phyloP scores from a whole-genome alignment of 2,797 vertebrate species.

The Thaleichthys pacificus region DNA sequence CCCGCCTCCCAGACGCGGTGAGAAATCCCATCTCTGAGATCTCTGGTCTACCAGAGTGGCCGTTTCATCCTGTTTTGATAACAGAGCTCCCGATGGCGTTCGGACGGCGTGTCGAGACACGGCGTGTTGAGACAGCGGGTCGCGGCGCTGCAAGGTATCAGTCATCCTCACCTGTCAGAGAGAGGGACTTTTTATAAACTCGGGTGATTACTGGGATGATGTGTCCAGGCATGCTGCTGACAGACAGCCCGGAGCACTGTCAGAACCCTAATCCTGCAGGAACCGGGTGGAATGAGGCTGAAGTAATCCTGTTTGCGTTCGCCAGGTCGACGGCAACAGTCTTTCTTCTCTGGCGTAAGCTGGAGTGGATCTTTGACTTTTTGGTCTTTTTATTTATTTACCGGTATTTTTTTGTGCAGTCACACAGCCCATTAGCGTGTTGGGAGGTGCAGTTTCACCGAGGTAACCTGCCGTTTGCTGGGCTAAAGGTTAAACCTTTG shows the following conservation, averaged over 20 bases:
- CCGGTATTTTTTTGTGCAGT: too few relatives aligned
- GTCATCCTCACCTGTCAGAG: slow-evolving; percentile 64
- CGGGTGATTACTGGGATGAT: slow-evolving; percentile 78
- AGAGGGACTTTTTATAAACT: slow-evolving; percentile 81
- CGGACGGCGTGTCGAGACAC: slow-evolving; percentile 70
- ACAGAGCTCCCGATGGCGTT: slow-evolving; percentile 49
- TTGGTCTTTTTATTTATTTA: too few relatives aligned
- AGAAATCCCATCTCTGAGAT: slow-evolving; percentile 49
- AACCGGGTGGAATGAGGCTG: slow-evolving; percentile 64
- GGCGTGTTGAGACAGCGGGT: slow-evolving; percentile 34
- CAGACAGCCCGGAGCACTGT: slow-evolving; percentile 75
- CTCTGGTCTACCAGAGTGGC: slow-evolving; percentile 35
- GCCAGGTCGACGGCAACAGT: slow-evolving; percentile 5
- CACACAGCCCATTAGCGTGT: slow-evolving; percentile 17
- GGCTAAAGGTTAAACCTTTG: slow-evolving; percentile 56
- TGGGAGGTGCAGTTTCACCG: slow-evolving; percentile 38
- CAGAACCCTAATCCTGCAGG: slow-evolving; percentile 73
- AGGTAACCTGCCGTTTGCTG: slow-evolving; percentile 23
- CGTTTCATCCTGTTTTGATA: slow-evolving; percentile 67
- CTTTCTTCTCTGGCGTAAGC: not conserved
- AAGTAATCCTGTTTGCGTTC: slow-evolving; percentile 46
- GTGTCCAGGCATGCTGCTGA: slow-evolving; percentile 75
- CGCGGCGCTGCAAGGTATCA: slow-evolving; percentile 58
- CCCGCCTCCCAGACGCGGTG: slow-evolving; percentile 13
- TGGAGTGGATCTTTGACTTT: not conserved